A percentile compares a stretch with the other conserved stretches of the same genome.
Evolutionary conservation across 2,888 invertebrate genomes (phyloP).

Genomic region (Lymantria monacha): DNA sequence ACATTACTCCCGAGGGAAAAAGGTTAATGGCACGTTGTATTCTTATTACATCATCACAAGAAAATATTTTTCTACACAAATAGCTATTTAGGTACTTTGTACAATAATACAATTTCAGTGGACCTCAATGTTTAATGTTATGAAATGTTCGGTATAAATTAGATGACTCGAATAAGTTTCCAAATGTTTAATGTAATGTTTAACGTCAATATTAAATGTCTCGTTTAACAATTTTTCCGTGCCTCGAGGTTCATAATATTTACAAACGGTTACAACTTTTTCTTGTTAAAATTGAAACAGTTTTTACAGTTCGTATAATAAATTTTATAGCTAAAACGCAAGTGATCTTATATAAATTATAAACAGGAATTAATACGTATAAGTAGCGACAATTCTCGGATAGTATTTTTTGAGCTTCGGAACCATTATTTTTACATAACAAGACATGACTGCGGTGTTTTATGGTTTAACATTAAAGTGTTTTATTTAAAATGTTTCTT

Average conservation of each 20-base stretch:
- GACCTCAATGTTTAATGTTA: background rate
- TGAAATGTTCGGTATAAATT: background rate
- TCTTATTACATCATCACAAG: background rate
- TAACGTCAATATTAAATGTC: background rate
- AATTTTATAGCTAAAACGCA: background rate
- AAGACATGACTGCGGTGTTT: too few relatives aligned
- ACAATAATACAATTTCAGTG: too few relatives aligned
- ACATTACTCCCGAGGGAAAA: too few relatives aligned
- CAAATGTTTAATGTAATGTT: background rate
- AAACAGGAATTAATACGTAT: background rate
- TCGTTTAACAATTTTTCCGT: background rate
- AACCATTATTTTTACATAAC: too few relatives aligned
- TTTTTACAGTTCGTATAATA: background rate
- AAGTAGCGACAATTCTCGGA: background rate
- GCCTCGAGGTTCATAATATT: background rate
- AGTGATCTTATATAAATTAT: background rate
- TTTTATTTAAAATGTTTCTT: too few relatives aligned
- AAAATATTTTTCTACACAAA: background rate
- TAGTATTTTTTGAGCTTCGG: too few relatives aligned
- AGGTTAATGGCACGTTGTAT: too few relatives aligned
- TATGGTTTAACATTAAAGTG: too few relatives aligned
- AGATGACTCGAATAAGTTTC: background rate
- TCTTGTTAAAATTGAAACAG: background rate
- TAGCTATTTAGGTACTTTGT: too few relatives aligned
- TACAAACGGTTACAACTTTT: constrained; percentile 1